These are phyloP conservation scores for Distichodus sexfasciatus DNA, from an alignment of 2,797 vertebrate genomes.

Conservation along the genomic window DNA sequence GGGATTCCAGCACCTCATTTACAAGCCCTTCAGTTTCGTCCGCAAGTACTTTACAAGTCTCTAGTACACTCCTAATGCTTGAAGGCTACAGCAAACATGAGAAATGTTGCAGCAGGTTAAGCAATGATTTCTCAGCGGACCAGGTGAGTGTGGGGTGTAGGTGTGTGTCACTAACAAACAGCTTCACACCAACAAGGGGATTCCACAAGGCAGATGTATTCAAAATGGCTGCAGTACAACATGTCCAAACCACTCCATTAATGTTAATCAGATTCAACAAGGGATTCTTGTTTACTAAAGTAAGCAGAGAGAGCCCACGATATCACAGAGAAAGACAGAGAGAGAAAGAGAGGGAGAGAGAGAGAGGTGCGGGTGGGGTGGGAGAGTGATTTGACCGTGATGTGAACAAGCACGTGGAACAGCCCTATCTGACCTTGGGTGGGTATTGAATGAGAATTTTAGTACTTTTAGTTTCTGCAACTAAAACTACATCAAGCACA, in stretches of 20 bases:
- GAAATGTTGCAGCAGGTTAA: conserved; percentile 10
- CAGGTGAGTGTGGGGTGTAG: neutral
- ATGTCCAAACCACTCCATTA: conserved; percentile 1
- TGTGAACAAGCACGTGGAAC: neutral
- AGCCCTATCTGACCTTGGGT: too few species aligned
- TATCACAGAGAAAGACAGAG: too few species aligned
- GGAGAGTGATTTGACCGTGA: neutral
- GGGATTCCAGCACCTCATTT: neutral
- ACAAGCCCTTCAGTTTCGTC: neutral
- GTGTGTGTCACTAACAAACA: neutral
- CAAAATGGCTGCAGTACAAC: neutral
- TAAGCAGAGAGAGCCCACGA: neutral
- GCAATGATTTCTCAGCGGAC: conserved; percentile 5
- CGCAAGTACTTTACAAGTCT: neutral
- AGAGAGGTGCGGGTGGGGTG: too few species aligned
- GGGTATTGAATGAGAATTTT: too few species aligned
- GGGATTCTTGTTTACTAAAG: neutral
- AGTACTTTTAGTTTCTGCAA: too few species aligned
- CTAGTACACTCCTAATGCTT: neutral
- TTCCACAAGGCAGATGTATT: neutral
- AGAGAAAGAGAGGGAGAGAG: neutral
- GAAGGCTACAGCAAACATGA: neutral
- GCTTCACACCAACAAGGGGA: neutral
- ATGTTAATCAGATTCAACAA: conserved; percentile 1
- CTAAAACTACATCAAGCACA: too few species aligned